A percentile compares a stretch with the other conserved stretches of the same genome.
Conservation (phyloP, 2,797 vertebrate species). For the Phalanger gymnotis region DNA sequence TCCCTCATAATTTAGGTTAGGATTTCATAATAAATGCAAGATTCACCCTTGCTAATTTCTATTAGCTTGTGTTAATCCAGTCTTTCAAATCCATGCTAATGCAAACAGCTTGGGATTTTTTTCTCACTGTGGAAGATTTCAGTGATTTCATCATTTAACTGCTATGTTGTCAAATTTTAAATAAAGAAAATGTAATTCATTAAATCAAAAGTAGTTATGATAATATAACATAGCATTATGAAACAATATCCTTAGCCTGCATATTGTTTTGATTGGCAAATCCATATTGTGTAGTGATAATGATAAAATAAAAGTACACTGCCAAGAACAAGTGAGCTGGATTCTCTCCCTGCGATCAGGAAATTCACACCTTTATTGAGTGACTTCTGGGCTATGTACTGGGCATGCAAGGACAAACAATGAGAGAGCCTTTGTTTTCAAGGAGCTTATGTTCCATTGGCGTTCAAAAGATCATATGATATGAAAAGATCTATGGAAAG, state of each 20-base stretch:
- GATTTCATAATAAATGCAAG: background rate
- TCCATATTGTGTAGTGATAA: background rate
- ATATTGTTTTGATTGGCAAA: background rate
- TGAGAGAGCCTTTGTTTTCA: background rate
- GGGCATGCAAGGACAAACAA: background rate
- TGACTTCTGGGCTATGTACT: background rate
- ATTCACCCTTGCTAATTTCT: background rate
- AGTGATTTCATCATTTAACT: background rate
- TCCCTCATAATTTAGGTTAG: background rate
- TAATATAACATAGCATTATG: background rate
- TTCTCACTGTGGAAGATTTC: background rate
- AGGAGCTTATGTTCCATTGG: background rate
- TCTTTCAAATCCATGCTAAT: background rate
- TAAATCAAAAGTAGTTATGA: background rate
- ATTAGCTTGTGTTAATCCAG: background rate
- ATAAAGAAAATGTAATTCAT: background rate
- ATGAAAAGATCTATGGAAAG: background rate
- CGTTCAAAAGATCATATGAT: background rate
- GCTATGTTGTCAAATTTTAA: background rate
- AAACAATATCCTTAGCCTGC: background rate
- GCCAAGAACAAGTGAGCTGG: background rate
- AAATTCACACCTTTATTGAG: background rate
- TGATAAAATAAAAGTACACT: background rate
- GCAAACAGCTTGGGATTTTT: background rate
- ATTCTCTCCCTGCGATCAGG: background rate